Conservation (phyloP, 2,888 invertebrate species). For the Rhamnusium bicolor region DNA sequence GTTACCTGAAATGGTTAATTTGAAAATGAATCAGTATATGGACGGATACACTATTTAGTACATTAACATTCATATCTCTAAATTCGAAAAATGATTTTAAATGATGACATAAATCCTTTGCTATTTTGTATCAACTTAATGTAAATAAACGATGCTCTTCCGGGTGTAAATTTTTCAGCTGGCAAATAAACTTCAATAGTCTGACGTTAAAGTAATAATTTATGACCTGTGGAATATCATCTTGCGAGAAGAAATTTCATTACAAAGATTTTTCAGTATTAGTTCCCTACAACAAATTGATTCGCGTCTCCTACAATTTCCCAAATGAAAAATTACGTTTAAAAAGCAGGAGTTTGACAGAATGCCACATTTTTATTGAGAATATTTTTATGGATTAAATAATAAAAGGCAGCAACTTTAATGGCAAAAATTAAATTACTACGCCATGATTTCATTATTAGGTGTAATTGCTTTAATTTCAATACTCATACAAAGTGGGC, state of each 20-base stretch:
- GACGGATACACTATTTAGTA: neutral
- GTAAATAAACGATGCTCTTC: slow-evolving; percentile 18
- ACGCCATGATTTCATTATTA: no score
- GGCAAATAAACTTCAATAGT: slow-evolving; percentile 26
- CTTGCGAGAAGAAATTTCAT: slow-evolving; percentile 50
- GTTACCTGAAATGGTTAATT: neutral
- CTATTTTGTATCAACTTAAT: slow-evolving; percentile 8
- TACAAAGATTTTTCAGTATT: slow-evolving; percentile 51
- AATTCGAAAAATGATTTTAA: neutral
- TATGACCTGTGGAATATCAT: slow-evolving; percentile 47
- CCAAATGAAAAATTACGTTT: slow-evolving; percentile 41
- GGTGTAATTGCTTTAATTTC: neutral
- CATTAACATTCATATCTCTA: neutral
- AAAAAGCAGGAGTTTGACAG: slow-evolving; percentile 31
- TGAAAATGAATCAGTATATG: neutral
- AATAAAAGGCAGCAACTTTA: neutral
- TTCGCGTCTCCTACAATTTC: slow-evolving; percentile 46
- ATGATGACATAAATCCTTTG: neutral
- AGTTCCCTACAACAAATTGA: slow-evolving; percentile 53
- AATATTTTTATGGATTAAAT: slow-evolving; percentile 9
- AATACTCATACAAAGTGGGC: no score
- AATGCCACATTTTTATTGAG: slow-evolving; percentile 15
- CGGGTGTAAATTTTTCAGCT: slow-evolving; percentile 20
- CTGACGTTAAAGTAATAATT: slow-evolving; percentile 42
- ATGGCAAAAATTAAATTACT: no score